These are phyloP conservation scores for Catostomus latipinnis DNA, from an alignment of 2,797 vertebrate species.

Conservation along the genomic window DNA sequence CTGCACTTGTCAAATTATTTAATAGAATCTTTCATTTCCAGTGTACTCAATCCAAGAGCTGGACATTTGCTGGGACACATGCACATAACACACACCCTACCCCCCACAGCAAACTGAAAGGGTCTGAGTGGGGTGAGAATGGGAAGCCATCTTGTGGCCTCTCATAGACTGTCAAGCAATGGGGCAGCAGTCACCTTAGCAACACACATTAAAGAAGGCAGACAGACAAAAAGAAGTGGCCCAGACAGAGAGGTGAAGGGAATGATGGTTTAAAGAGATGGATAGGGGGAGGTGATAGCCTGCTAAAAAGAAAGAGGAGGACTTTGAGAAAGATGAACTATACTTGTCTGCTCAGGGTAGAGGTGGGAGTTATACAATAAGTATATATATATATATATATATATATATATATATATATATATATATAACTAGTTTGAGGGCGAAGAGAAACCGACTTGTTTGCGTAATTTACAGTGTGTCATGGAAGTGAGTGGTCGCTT, in stretches of 20 bases:
- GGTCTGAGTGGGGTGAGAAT: conserved; percentile 26
- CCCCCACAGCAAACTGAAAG: conserved; percentile 29
- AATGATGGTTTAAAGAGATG: conserved; percentile 25
- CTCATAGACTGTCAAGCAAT: conserved; percentile 27
- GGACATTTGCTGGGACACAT: background rate
- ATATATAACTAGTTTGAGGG: too few species aligned
- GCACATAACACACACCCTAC: conserved; percentile 10
- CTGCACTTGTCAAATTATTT: background rate
- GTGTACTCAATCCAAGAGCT: background rate
- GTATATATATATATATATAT: too few species aligned
- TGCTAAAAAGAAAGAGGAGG: conserved; percentile 27
- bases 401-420: too few species aligned
- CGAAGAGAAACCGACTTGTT: too few species aligned
- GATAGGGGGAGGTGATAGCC: conserved; percentile 32
- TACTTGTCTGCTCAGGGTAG: conserved; percentile 22
- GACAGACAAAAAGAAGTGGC: conserved; percentile 45
- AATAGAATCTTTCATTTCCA: conserved; percentile 20
- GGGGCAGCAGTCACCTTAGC: conserved; percentile 53
- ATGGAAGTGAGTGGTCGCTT: too few species aligned
- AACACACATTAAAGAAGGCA: conserved; percentile 40
- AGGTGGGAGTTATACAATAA: conserved; percentile 1
- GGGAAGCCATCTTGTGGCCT: conserved; percentile 44
- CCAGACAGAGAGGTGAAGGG: conserved; percentile 40
- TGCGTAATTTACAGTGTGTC: too few species aligned
- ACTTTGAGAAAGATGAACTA: conserved; percentile 33